Conservation (phyloP, 1,140 invertebrate species). For the Drosophila lini region DNA sequence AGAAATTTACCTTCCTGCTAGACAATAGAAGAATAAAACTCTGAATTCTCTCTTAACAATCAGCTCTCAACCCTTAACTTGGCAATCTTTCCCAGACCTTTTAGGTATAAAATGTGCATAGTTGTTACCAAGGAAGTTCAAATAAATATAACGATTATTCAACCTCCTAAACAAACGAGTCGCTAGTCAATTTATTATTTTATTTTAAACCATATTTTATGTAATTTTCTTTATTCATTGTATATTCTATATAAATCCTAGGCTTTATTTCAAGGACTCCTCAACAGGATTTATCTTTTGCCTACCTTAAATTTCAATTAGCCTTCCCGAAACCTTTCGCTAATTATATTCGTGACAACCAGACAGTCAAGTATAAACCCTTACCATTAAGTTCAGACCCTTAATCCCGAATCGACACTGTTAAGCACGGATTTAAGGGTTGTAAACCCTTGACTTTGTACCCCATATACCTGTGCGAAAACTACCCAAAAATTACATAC, state of each 20-base stretch:
- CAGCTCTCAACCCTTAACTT: neutral
- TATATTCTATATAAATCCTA: neutral
- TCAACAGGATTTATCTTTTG: neutral
- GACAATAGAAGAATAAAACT: neutral
- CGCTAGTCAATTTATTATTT: neutral
- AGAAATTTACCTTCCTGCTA: neutral
- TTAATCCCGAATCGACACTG: neutral
- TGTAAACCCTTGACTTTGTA: slow-evolving; percentile 17
- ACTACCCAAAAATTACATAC: slow-evolving; percentile 9
- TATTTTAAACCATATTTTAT: no score
- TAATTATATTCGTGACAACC: neutral
- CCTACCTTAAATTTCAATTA: neutral
- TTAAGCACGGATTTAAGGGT: slow-evolving; percentile 15
- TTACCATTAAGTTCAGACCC: neutral
- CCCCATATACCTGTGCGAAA: slow-evolving; percentile 9
- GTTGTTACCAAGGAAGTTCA: neutral
- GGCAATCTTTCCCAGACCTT: neutral
- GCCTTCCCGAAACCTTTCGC: neutral
- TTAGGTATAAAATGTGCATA: neutral
- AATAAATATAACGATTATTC: neutral
- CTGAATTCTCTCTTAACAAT: neutral
- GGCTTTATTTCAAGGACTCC: neutral
- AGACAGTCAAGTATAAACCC: neutral
- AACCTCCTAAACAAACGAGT: neutral
- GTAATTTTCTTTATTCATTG: neutral